Evolutionary conservation across 2,113 vertebrate species (phyloP), one percentile per base, ranked within the genome.

Genomic region (Lepisosteus osseus): DNA sequence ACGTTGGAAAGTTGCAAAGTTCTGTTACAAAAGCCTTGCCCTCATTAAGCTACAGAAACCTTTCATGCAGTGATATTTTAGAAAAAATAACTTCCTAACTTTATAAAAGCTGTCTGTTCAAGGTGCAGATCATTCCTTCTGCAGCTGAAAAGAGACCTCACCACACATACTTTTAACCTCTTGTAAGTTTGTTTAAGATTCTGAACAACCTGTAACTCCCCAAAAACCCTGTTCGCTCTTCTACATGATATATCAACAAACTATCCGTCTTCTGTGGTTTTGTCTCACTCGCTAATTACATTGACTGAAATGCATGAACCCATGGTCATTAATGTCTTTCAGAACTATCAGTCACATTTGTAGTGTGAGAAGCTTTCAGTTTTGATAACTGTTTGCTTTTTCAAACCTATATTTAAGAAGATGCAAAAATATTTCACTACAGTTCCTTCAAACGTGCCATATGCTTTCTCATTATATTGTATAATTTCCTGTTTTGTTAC

Each of bases 191-290:
- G 85, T 81, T 83, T 67, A 15, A 68, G 67, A 74, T 57, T 65
- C 29, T 66, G 67, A 78, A 71, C 29, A 51, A 17, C 42, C 45
- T 73, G 67, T 65, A 61, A 57, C 7, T 6, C 44, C 63, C 63
- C 69, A 41, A 47, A 72, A 74, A 76, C 75, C 79, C 79, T 62
- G 69, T 13, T 40, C 61, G n/a, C 54, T 79, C 65, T 84, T 12
- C 68, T 43, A 4, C 40, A 41, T 61, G 56, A 7, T 77, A 67
- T 45, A 71, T 70, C 74, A 84, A 84, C 81, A 80, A 67, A 81
- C 79, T 79, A 74, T 47, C 74, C 72, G 80, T 82, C 78, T 80
- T 45, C 68, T 73, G 61, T 67, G 80, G 80, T 71, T 82, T 66
- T 80, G 72, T 44, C 78, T 75, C 67, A 76, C 70, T 43, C 68